Evolutionary conservation across 2,113 vertebrate species (phyloP).

Genomic region (Galeopterus variegatus): DNA sequence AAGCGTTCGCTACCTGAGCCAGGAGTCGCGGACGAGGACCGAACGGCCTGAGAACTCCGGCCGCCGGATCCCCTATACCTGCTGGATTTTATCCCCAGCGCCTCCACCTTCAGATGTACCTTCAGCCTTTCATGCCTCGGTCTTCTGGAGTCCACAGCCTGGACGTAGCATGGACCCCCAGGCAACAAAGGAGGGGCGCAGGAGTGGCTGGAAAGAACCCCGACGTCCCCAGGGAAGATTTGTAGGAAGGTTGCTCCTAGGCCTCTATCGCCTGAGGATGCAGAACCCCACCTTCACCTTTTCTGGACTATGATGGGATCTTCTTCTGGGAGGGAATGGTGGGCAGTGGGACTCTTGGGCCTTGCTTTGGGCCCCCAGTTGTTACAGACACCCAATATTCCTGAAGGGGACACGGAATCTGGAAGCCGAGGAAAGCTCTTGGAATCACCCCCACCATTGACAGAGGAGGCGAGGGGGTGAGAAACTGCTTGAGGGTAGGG

Average conservation of each 20-base stretch:
- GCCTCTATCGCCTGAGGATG: neutral
- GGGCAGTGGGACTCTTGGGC: neutral
- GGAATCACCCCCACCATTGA: neutral
- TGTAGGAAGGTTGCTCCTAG: neutral
- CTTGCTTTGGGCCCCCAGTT: neutral
- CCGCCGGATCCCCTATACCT: neutral
- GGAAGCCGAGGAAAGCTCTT: neutral
- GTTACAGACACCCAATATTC: slow-evolving; percentile 4
- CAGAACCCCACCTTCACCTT: neutral
- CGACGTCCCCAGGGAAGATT: neutral
- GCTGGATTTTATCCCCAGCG: neutral
- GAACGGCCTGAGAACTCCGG: neutral
- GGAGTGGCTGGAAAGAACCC: neutral
- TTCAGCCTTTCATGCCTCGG: neutral
- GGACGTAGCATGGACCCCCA: neutral
- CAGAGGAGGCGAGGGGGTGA: neutral
- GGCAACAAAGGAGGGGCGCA: neutral
- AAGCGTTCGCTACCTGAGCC: slow-evolving; percentile 82
- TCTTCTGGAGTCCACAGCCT: neutral
- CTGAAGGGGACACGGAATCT: neutral
- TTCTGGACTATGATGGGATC: neutral
- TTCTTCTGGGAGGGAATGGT: neutral
- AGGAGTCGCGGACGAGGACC: slow-evolving; percentile 25
- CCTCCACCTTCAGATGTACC: neutral
- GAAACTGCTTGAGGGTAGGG: slow-evolving; percentile 8